Evolutionary conservation across 2,797 vertebrate genomes (phyloP).

Genomic region (Austrolebias charrua): DNA sequence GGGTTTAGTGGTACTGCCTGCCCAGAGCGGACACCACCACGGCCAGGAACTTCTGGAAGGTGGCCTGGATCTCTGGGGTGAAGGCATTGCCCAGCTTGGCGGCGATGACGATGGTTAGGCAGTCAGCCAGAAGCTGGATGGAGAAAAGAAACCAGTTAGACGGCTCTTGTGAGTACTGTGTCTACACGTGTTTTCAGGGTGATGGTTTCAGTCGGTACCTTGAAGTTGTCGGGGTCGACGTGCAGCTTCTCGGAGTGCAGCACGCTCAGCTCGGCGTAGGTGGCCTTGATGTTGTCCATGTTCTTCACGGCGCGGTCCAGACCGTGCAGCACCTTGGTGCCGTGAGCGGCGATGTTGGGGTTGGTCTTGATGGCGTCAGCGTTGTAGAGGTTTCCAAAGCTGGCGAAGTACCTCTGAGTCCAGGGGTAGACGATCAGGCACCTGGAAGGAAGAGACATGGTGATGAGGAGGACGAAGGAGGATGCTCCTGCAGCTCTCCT

Average conservation of each 20-base stretch:
- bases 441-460: conserved; percentile 58
- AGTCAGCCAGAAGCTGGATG: conserved; percentile 80
- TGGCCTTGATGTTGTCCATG: conserved; percentile 82
- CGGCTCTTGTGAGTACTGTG: too few relatives aligned
- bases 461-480: neutral
- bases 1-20: conserved; percentile 81
- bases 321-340: conserved; percentile 82
- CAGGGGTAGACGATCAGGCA: conserved; percentile 88
- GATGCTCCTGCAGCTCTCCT: neutral
- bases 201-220: conserved; percentile 41
- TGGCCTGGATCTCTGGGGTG: conserved; percentile 70
- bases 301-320: conserved; percentile 84
- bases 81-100: conserved; percentile 72
- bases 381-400: conserved; percentile 84
- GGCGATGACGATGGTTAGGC: conserved; percentile 80
- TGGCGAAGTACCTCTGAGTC: conserved; percentile 86
- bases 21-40: conserved; percentile 82
- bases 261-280: conserved; percentile 77
- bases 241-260: conserved; percentile 87
- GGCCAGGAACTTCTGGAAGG: conserved; percentile 82
- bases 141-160: neutral
- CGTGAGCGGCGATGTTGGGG: conserved; percentile 78
- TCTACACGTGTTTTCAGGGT: too few relatives aligned
- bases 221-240: conserved; percentile 91
- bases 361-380: conserved; percentile 78